These are phyloP conservation scores for Drosophila tani DNA, from an alignment of 1,140 invertebrate genomes.

Conservation along the genomic window DNA sequence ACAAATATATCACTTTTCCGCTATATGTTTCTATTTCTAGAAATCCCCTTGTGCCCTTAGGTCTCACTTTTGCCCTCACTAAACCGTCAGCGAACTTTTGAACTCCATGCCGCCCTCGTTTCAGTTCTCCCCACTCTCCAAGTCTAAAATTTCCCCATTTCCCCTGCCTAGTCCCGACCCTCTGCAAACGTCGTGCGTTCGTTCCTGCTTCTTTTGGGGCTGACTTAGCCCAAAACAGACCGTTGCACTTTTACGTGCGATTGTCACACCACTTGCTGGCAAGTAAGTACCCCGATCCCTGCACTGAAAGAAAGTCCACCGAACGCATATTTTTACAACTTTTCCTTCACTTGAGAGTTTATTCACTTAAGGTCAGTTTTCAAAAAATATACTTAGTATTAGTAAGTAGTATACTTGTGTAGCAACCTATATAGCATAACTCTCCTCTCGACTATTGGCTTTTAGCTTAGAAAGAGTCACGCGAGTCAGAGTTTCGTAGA, in stretches of 20 bases:
- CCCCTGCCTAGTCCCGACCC: neutral
- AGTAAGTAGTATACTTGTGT: too few species aligned
- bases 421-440: too few species aligned
- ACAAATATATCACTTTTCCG: slow-evolving; percentile 43
- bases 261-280: slow-evolving; percentile 77
- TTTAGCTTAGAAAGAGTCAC: too few species aligned
- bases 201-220: slow-evolving; percentile 26
- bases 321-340: neutral
- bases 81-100: slow-evolving; percentile 46
- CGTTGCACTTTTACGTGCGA: slow-evolving; percentile 81
- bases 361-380: neutral
- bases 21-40: slow-evolving; percentile 37
- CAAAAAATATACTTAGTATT: too few species aligned
- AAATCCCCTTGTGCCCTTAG: slow-evolving; percentile 27
- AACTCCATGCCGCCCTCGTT: slow-evolving; percentile 35
- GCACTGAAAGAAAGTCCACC: neutral
- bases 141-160: neutral
- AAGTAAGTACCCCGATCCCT: slow-evolving; percentile 23
- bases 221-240: slow-evolving; percentile 61
- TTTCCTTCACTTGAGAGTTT: neutral
- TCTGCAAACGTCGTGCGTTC: slow-evolving; percentile 26
- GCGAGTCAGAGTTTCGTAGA: too few species aligned
- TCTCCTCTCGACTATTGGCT: too few species aligned
- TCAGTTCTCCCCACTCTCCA: neutral
- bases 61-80: slow-evolving; percentile 3